A percentile compares a stretch with the other conserved stretches of the same genome.
These are phyloP conservation scores for Caradrina kadenii DNA, from an alignment of 2,888 invertebrate genomes.

Conservation along the genomic window DNA sequence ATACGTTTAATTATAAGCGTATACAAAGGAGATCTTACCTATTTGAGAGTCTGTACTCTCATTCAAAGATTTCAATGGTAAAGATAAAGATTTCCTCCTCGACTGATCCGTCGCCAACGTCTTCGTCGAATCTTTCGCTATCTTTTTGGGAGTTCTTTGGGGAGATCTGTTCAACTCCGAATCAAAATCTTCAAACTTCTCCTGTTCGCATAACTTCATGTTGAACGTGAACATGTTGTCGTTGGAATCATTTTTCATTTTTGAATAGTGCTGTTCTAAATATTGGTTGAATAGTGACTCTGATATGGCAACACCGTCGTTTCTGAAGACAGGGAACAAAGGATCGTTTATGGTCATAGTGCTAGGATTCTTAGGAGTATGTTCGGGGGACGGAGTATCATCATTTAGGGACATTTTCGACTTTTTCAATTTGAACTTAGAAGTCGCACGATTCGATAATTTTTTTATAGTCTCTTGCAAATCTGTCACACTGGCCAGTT, in stretches of 20 bases:
- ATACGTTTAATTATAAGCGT: neutral
- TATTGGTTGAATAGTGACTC: conserved; percentile 93
- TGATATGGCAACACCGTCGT: conserved; percentile 93
- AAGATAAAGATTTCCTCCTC: conserved; percentile 91
- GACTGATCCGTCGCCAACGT: conserved; percentile 80
- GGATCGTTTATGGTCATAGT: conserved; percentile 95
- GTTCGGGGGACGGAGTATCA: conserved; percentile 79
- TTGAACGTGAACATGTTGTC: conserved; percentile 85
- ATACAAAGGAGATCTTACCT: conserved; percentile 25
- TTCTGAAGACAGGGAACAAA: conserved; percentile 93
- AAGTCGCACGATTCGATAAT: conserved; percentile 89
- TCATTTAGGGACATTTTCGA: conserved; percentile 74
- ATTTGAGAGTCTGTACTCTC: conserved; percentile 82
- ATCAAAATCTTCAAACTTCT: conserved; percentile 88
- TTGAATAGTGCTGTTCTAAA: conserved; percentile 92
- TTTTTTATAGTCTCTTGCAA: conserved; percentile 91
- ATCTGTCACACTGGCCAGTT: conserved; percentile 91
- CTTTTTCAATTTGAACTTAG: conserved; percentile 88
- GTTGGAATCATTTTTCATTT: conserved; percentile 86
- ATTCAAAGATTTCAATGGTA: conserved; percentile 93
- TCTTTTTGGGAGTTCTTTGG: conserved; percentile 84
- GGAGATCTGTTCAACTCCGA: conserved; percentile 84
- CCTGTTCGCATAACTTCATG: conserved; percentile 80
- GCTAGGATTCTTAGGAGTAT: conserved; percentile 80
- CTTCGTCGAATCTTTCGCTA: conserved; percentile 78